phyloP scores from a whole-genome alignment of 2,797 vertebrate species.

The Brachyalestes nurse region DNA sequence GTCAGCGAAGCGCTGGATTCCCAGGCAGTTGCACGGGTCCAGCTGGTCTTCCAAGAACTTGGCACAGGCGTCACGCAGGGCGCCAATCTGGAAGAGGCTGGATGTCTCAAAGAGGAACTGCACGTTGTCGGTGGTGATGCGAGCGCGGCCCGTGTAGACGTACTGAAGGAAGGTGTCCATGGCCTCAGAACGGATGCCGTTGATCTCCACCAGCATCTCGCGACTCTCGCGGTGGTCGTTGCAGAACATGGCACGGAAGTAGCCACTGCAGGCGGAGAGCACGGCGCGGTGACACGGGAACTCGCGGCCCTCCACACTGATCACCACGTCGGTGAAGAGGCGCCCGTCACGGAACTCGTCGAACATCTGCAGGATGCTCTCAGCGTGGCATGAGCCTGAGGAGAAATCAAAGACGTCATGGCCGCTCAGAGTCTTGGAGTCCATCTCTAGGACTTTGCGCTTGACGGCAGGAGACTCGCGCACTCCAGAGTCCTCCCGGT shows the following conservation, averaged over 20 bases:
- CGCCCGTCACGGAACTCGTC: conserved; percentile 94
- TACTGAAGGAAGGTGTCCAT: conserved; percentile 97
- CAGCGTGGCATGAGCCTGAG: conserved; percentile 91
- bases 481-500: conserved; percentile 90
- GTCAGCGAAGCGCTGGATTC: conserved; percentile 95
- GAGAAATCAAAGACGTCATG: conserved; percentile 94
- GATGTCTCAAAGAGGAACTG: conserved; percentile 98
- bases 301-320: conserved; percentile 95
- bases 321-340: conserved; percentile 96
- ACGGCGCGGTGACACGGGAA: conserved; percentile 97
- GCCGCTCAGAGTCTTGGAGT: conserved; percentile 85
- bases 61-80: conserved; percentile 92
- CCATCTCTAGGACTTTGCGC: conserved; percentile 90
- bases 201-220: conserved; percentile 98
- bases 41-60: conserved; percentile 97
- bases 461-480: conserved; percentile 95
- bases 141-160: conserved; percentile 95
- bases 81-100: conserved; percentile 93
- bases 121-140: conserved; percentile 96
- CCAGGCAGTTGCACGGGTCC: conserved; percentile 96
- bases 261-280: conserved; percentile 95
- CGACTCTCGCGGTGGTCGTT: conserved; percentile 96
- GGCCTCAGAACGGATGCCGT: conserved; percentile 93
- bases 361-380: conserved; percentile 94
- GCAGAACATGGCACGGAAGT: conserved; percentile 99